These are phyloP conservation scores for Mantis religiosa DNA, from an alignment of 2,888 invertebrate species.

Conservation along the genomic window DNA sequence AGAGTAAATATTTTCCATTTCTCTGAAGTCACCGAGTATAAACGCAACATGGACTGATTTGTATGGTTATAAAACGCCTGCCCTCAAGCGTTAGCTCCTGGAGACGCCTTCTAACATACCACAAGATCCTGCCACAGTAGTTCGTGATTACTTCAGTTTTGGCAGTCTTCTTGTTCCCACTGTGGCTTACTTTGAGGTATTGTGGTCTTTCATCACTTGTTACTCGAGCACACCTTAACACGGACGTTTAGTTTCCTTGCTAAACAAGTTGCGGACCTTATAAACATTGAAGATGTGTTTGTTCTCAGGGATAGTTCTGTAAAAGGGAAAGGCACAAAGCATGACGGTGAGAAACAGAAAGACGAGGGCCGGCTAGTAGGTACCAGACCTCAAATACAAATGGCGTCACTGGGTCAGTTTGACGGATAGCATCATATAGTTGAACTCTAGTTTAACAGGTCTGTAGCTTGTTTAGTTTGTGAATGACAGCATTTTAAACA, in stretches of 20 bases:
- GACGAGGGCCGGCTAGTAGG: no score
- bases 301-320: no score
- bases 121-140: background rate
- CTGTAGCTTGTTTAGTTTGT: no score
- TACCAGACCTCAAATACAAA: no score
- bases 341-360: no score
- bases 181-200: background rate
- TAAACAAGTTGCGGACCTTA: background rate
- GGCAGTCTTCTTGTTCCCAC: background rate
- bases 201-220: background rate
- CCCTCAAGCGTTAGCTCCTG: background rate
- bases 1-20: background rate
- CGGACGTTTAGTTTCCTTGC: background rate
- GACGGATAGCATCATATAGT: no score
- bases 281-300: background rate
- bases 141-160: background rate
- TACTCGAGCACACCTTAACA: background rate
- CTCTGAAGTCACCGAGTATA: background rate
- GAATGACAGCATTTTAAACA: no score
- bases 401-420: no score
- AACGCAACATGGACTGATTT: background rate
- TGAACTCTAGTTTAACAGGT: no score
- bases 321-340: background rate
- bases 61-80: background rate
- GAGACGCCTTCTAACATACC: background rate